Evolutionary conservation across 2,888 invertebrate species (phyloP), one percentile per base, ranked within the genome.

Genomic region (Rhyacophila evoluta): DNA sequence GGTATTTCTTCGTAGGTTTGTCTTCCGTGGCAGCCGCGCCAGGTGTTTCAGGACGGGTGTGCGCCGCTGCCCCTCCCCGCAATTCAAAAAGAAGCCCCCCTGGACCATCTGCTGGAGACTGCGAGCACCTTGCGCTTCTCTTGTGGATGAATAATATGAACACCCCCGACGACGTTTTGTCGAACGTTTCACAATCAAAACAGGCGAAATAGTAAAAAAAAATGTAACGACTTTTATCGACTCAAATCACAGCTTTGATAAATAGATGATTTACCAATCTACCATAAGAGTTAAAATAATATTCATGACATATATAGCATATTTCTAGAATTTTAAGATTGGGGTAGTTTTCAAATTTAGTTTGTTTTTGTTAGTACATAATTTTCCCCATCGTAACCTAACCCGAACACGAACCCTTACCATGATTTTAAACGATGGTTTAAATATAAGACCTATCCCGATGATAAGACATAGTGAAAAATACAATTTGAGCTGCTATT

Each of bases 61-160:
- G 55, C 55, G 55, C 55, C 55, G 25, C 55, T 19, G 55, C 55
- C 55, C 55, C 19, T 55, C 55, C 55, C 55, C 55, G 55, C 55
- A 55, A 55, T 55, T 55, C 8, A 55, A 12, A 55, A 55, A 55
- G 15, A 19, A 10, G 6, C 19, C 25, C 19, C 55, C 15, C 15
- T 55, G 55, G 55, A 55, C 55, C 55, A 55, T 55, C 55, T 55
- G 55, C 55, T 19, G 55, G 55, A 55, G 55, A 55, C 55, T 55
- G 55, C 19, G 55, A 25, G 55, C 55, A 55, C 55, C 55, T 55
- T 55, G 55, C 55, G 55, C 55, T 55, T 10, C 2, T 55, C 55
- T 25, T 55, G 19, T 6, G 55, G 19, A 25, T 25, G n/a, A 55
- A 55, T 19, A 55, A 55, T 19, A 25, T 1, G 19, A 25, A 55